Evolutionary conservation across 2,797 vertebrate genomes (phyloP), one percentile per base, ranked within the genome.

Genomic region (Scolopax rusticola): DNA sequence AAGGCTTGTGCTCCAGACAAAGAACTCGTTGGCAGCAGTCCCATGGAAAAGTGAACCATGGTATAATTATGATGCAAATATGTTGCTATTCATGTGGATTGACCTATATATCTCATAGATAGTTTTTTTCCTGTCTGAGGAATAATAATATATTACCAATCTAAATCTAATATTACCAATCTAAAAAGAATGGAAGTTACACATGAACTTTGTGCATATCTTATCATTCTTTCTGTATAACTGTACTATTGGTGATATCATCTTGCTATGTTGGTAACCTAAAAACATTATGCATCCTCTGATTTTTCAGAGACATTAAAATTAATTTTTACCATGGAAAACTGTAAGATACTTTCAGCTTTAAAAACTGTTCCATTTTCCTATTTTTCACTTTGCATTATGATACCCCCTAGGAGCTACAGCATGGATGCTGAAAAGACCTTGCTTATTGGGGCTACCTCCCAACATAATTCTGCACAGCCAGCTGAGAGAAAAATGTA

Each of bases 81-180:
- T 43, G 1, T 80, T 74, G 41, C 13, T 16, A 68, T 75, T 91
- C 65, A 78, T 53, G 38, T 86, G 85, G 7, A 78, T 81, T 88
- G 65, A 84, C 83, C 68, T 81, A 84, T 53, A 77, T 77, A 71
- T 83, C 28, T 64, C 76, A 84, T 50, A 59, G 47, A 79, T 15
- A 18, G 8, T 4, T 74, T 80, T 88, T 36, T 56, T 81, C 4
- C 4, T 69, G 40, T 48, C 54, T 23, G 18, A 75, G 45, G 65
- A 91, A 78, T 64, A 77, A 68, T 30, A 79, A 36, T 65, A 65
- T 7, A 59, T 15, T 25, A 14, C n/a, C n/a, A n/a, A n/a, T n/a
- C n/a, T n/a, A n/a, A n/a, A n/a, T n/a, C n/a, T 25, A 20, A 0
- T 24, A 21, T 27, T 53, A 17, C 30, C 4, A 45, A 50, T 41